Evolutionary conservation across 2,797 vertebrate species (phyloP).

Genomic region (Oophaga sylvatica): DNA sequence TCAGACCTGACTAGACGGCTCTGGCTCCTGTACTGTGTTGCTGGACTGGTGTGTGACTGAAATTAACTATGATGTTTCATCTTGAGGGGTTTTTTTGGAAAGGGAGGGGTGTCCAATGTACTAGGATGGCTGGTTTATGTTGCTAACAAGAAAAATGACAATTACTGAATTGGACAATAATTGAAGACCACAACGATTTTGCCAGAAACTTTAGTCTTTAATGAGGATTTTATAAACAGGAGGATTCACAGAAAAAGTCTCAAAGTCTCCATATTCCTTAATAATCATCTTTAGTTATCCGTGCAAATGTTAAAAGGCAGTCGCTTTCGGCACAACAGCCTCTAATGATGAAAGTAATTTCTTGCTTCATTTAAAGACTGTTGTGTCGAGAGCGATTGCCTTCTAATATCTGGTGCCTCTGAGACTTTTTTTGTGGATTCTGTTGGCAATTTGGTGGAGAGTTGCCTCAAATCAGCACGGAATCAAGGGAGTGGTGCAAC

Average conservation of each 20-base stretch:
- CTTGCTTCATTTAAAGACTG: too few relatives aligned
- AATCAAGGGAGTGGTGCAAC: too few relatives aligned
- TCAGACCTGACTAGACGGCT: constrained; percentile 81
- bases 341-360: too few relatives aligned
- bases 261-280: too few relatives aligned
- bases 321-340: too few relatives aligned
- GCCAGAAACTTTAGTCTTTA: not conserved
- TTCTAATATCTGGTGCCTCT: too few relatives aligned
- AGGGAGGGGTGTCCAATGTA: constrained; percentile 64
- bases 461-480: too few relatives aligned
- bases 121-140: constrained; percentile 78
- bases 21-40: constrained; percentile 80
- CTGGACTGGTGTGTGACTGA: constrained; percentile 77
- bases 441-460: too few relatives aligned
- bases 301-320: too few relatives aligned
- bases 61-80: constrained; percentile 82
- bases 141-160: constrained; percentile 68
- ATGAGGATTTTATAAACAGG: not conserved
- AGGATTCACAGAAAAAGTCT: not conserved
- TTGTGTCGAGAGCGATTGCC: too few relatives aligned
- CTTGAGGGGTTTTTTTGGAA: constrained; percentile 66
- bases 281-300: too few relatives aligned
- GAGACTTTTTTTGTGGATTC: too few relatives aligned
- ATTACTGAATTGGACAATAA: constrained; percentile 13
- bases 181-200: not conserved